Conservation (phyloP, 2,113 vertebrate genomes). For the Thryonomys swinderianus region DNA sequence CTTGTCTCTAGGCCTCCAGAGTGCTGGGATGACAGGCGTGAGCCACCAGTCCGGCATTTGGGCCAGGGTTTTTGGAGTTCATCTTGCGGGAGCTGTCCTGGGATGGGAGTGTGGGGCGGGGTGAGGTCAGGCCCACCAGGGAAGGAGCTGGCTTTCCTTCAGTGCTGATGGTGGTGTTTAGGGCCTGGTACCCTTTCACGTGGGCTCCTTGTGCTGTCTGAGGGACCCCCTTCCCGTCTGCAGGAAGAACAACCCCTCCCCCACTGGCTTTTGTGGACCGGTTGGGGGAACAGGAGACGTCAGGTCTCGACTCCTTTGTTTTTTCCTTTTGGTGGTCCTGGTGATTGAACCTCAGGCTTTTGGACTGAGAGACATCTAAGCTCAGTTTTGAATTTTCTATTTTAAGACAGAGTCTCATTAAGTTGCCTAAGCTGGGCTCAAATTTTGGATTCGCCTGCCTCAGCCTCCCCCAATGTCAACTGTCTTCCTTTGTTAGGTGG, state of each 20-base stretch:
- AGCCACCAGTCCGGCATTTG: too few relatives aligned
- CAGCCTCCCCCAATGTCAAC: neutral
- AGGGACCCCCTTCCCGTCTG: neutral
- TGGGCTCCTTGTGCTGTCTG: neutral
- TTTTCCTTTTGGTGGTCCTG: neutral
- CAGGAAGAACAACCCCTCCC: neutral
- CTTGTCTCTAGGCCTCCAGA: too few relatives aligned
- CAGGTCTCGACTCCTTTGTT: neutral
- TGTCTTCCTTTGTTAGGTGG: neutral
- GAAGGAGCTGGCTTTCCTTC: neutral
- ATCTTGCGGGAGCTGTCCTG: neutral
- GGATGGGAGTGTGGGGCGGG: neutral
- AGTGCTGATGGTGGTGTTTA: neutral
- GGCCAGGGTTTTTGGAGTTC: too few relatives aligned
- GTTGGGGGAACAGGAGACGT: neutral
- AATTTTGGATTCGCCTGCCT: neutral
- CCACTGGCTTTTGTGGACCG: neutral
- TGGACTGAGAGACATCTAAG: too few relatives aligned
- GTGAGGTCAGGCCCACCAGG: neutral
- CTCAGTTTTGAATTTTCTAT: neutral
- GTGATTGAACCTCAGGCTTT: neutral
- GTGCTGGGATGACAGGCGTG: too few relatives aligned
- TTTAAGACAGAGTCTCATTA: neutral
- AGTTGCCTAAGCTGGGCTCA: neutral
- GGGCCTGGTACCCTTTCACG: neutral